Conservation (phyloP, 2,888 invertebrate genomes). For the Eumerus sabulonum region DNA sequence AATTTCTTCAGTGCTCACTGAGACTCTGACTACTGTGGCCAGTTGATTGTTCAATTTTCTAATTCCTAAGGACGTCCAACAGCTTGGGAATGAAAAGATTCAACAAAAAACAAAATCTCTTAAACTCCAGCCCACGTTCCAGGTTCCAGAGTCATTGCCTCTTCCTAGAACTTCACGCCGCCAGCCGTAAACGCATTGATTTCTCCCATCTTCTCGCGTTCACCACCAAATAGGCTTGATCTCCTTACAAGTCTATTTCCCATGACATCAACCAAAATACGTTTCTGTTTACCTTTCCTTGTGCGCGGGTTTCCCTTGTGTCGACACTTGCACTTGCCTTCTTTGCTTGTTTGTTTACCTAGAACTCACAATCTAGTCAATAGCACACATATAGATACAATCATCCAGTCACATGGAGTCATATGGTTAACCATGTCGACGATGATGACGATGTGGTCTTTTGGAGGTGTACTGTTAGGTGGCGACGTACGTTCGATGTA, state of each 20-base stretch:
- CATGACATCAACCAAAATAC: slow-evolving; percentile 54
- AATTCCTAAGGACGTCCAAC: no score
- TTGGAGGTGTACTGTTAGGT: slow-evolving; percentile 8
- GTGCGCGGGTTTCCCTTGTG: slow-evolving; percentile 41
- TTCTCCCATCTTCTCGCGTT: slow-evolving; percentile 14
- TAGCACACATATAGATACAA: slow-evolving; percentile 6
- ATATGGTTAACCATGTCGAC: background rate
- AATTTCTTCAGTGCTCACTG: no score
- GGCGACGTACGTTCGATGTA: slow-evolving; percentile 24
- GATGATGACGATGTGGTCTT: no score
- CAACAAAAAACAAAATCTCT: background rate
- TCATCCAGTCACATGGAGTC: slow-evolving; percentile 5
- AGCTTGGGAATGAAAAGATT: no score
- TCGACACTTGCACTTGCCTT: slow-evolving; percentile 48
- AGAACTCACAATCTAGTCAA: slow-evolving; percentile 41
- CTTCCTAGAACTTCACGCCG: slow-evolving; percentile 20
- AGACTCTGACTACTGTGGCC: no score
- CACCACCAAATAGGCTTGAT: slow-evolving; percentile 46
- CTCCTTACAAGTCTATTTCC: slow-evolving; percentile 51
- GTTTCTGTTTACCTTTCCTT: slow-evolving; percentile 46
- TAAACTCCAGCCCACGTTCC: background rate
- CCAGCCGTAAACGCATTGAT: slow-evolving; percentile 25
- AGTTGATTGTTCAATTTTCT: no score
- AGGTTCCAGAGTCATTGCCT: slow-evolving; percentile 13
- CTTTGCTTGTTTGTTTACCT: slow-evolving; percentile 41